Conservation (phyloP, 2,888 invertebrate genomes). For the Bembecia ichneumoniformis region DNA sequence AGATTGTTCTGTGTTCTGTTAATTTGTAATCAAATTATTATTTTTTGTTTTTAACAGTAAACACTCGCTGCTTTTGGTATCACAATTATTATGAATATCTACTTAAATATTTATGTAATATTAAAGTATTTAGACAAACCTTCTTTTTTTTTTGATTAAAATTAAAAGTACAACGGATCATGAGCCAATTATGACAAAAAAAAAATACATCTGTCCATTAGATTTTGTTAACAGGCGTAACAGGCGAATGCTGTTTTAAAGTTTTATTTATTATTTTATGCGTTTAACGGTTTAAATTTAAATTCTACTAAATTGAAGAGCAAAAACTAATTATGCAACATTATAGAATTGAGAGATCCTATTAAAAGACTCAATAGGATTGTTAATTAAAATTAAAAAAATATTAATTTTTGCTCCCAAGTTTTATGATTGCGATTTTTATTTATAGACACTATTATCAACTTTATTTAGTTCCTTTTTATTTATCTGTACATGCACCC, state of each 20-base stretch:
- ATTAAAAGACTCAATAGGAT: too few relatives aligned
- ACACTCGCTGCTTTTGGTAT: too few relatives aligned
- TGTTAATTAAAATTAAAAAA: too few relatives aligned
- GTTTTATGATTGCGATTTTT: neutral
- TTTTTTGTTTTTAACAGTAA: too few relatives aligned
- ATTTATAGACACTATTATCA: slow-evolving; percentile 1
- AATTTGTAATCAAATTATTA: too few relatives aligned
- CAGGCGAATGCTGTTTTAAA: neutral
- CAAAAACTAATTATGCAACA: neutral
- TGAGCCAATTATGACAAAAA: neutral
- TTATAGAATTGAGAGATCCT: too few relatives aligned
- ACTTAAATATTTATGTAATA: too few relatives aligned
- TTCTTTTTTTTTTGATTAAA: too few relatives aligned
- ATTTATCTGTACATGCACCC: slow-evolving; percentile 61
- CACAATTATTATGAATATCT: too few relatives aligned
- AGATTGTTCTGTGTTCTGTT: too few relatives aligned
- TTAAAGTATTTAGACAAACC: too few relatives aligned
- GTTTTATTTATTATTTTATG: neutral
- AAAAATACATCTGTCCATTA: neutral
- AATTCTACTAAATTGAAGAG: neutral
- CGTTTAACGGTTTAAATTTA: neutral
- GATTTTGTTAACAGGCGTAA: neutral
- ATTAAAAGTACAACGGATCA: neutral
- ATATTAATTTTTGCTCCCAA: neutral
- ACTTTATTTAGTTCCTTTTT: slow-evolving; percentile 26